Conservation (phyloP, 2,888 invertebrate species). For the Ophraella communa region DNA sequence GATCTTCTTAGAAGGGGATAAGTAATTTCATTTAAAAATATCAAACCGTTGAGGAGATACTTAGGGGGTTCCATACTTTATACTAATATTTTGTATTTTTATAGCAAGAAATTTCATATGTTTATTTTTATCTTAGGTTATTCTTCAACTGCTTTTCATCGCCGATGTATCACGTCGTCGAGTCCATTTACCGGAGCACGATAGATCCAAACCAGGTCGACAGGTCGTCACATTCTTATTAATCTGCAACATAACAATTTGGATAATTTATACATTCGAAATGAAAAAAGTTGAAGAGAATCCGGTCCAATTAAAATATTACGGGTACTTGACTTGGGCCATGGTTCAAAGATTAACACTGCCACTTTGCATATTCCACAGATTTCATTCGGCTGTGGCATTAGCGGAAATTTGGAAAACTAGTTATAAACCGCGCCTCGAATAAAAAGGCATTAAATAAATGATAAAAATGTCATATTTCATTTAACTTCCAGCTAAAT, state of each 20-base stretch:
- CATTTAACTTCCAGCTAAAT: not conserved
- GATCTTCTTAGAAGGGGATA: too few species aligned
- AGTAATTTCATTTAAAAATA: too few species aligned
- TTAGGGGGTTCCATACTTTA: too few species aligned
- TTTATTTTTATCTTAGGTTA: conserved; percentile 66
- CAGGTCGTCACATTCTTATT: conserved; percentile 95
- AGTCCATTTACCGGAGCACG: conserved; percentile 90
- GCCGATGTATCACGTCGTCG: conserved; percentile 91
- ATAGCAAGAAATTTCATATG: too few species aligned
- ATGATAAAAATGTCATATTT: not conserved
- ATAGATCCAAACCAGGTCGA: conserved; percentile 92
- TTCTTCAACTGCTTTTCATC: conserved; percentile 92
- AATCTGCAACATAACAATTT: conserved; percentile 95
- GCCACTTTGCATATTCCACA: conserved; percentile 93
- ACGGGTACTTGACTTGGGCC: conserved; percentile 92
- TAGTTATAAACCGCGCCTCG: conserved; percentile 88
- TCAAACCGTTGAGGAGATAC: too few species aligned
- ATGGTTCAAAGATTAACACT: conserved; percentile 91
- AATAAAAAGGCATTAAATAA: conserved; percentile 58
- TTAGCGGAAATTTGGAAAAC: conserved; percentile 96
- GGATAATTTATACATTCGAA: conserved; percentile 95
- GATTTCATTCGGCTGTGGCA: conserved; percentile 94
- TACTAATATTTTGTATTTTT: too few species aligned
- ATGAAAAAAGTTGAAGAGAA: conserved; percentile 92
- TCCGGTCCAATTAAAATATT: conserved; percentile 91